These are phyloP conservation scores for Saturnia japonica DNA, from an alignment of 2,888 invertebrate species.

Conservation along the genomic window DNA sequence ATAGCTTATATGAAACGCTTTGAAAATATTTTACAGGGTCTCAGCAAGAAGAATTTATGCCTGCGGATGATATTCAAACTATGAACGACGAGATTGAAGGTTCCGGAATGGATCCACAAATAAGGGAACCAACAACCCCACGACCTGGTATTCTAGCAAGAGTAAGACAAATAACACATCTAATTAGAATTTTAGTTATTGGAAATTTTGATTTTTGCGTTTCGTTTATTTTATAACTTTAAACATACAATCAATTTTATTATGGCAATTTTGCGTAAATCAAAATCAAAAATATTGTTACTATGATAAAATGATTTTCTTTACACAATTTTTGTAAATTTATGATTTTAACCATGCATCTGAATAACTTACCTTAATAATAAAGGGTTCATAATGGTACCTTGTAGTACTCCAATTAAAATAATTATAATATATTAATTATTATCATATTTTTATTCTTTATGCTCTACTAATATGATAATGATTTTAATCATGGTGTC, in stretches of 20 bases:
- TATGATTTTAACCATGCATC: not conserved
- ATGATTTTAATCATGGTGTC: not conserved
- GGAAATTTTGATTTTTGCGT: too few relatives aligned
- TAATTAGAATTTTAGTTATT: too few relatives aligned
- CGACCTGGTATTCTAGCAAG: conserved; percentile 47
- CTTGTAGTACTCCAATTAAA: not conserved
- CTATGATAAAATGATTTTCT: not conserved
- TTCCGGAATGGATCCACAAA: conserved; percentile 76
- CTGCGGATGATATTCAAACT: conserved; percentile 41
- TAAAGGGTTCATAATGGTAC: not conserved
- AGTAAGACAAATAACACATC: conserved; percentile 43
- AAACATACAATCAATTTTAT: not conserved
- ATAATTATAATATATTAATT: not conserved
- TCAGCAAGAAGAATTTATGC: conserved; percentile 49
- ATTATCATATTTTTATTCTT: not conserved
- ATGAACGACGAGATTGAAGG: conserved; percentile 76
- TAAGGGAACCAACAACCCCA: conserved; percentile 36
- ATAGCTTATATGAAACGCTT: not conserved
- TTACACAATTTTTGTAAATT: not conserved
- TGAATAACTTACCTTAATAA: not conserved
- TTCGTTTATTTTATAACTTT: not conserved
- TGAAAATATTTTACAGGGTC: conserved; percentile 17
- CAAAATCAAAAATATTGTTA: too few relatives aligned
- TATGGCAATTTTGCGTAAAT: not conserved
- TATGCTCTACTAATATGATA: conserved; percentile 11